Conservation (phyloP, 2,888 invertebrate genomes). For the Tridacna gigas region DNA sequence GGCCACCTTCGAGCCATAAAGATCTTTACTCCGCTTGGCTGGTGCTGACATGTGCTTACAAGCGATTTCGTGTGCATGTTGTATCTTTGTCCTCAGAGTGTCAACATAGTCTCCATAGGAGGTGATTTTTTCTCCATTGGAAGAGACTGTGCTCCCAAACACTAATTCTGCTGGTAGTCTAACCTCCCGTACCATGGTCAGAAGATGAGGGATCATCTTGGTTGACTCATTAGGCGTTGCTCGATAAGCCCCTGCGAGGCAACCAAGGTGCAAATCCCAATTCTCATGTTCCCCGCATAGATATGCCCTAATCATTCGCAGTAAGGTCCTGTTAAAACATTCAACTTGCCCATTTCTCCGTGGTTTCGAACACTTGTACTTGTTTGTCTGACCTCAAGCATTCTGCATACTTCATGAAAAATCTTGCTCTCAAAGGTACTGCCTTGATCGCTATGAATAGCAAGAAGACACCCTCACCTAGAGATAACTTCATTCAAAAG, state of each 20-base stretch:
- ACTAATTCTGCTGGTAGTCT: slow-evolving; percentile 49
- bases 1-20: slow-evolving; percentile 39
- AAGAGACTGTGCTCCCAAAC: slow-evolving; percentile 9
- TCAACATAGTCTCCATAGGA: slow-evolving; percentile 35
- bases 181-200: slow-evolving; percentile 58
- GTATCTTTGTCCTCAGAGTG: slow-evolving; percentile 24
- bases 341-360: slow-evolving; percentile 55
- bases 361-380: slow-evolving; percentile 49
- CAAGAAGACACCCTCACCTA: slow-evolving; percentile 37
- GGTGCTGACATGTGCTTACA: slow-evolving; percentile 33
- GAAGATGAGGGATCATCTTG: slow-evolving; percentile 50
- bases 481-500: slow-evolving; percentile 42
- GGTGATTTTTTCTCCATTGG: not conserved
- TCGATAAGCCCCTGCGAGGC: slow-evolving; percentile 56
- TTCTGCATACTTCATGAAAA: slow-evolving; percentile 33
- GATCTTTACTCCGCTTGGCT: slow-evolving; percentile 24
- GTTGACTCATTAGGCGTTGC: slow-evolving; percentile 51
- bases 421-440: slow-evolving; percentile 46
- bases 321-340: slow-evolving; percentile 51
- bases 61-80: slow-evolving; percentile 24
- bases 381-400: slow-evolving; percentile 45
- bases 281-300: slow-evolving; percentile 38
- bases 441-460: slow-evolving; percentile 46
- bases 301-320: slow-evolving; percentile 59
- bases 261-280: slow-evolving; percentile 59